These are phyloP conservation scores for Pomacea canaliculata DNA, from an alignment of 2,888 invertebrate genomes.

Conservation along the genomic window DNA sequence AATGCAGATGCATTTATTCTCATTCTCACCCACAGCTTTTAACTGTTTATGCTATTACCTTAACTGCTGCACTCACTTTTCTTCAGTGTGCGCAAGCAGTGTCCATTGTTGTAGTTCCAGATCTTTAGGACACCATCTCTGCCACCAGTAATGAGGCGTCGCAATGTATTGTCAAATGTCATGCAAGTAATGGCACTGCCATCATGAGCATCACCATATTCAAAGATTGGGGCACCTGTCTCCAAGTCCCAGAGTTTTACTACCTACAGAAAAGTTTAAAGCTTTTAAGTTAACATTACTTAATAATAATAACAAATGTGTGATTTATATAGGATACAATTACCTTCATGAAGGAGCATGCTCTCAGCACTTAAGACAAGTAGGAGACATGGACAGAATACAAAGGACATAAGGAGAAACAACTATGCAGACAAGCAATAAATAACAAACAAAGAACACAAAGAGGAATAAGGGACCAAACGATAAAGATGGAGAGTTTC, in stretches of 20 bases:
- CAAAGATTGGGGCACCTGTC: slow-evolving; percentile 68
- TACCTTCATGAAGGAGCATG: no score
- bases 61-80: slow-evolving; percentile 39
- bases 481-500: no score
- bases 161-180: slow-evolving; percentile 68
- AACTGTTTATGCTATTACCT: no score
- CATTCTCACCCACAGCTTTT: no score
- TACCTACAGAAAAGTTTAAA: slow-evolving; percentile 46
- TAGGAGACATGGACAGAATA: no score
- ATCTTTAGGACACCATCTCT: slow-evolving; percentile 67
- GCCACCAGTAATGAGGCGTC: slow-evolving; percentile 68
- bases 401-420: no score
- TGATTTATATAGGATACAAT: no score
- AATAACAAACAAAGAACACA: no score
- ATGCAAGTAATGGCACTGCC: slow-evolving; percentile 69
- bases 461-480: no score
- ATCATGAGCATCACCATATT: slow-evolving; percentile 68
- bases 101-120: slow-evolving; percentile 71
- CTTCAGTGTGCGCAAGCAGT: slow-evolving; percentile 63
- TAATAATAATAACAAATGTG: not conserved
- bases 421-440: no score
- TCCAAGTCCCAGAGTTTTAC: slow-evolving; percentile 70
- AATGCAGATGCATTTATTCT: no score
- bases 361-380: no score
- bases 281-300: not conserved